phyloP scores from a whole-genome alignment of 1,140 invertebrate species.

The Drosophila prosaltans region DNA sequence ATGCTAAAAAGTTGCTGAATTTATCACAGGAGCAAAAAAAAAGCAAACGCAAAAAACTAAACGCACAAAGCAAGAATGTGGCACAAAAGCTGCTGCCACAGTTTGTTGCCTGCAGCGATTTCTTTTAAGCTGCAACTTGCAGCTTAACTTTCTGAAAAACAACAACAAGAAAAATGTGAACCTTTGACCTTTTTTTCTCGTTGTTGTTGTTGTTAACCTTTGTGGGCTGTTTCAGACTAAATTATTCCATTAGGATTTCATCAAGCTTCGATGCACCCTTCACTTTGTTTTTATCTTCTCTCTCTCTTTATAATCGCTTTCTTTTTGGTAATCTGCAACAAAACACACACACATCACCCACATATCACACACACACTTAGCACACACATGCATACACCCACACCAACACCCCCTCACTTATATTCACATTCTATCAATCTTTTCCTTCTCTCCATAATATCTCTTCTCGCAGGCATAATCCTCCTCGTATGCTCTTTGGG shows the following conservation, averaged over 20 bases:
- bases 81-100: slow-evolving; percentile 45
- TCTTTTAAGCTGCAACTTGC: slow-evolving; percentile 40
- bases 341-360: slow-evolving; percentile 17
- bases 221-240: slow-evolving; percentile 30
- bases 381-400: slow-evolving; percentile 1
- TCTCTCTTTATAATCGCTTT: slow-evolving; percentile 7
- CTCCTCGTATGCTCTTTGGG: background rate
- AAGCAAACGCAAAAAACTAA: background rate
- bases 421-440: slow-evolving; percentile 42
- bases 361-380: background rate
- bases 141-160: slow-evolving; percentile 9
- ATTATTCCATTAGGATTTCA: slow-evolving; percentile 62
- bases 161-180: background rate
- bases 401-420: too few species aligned
- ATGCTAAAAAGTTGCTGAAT: slow-evolving; percentile 23
- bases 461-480: slow-evolving; percentile 12
- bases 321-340: slow-evolving; percentile 53
- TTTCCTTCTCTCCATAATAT: slow-evolving; percentile 37
- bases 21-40: slow-evolving; percentile 9
- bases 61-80: slow-evolving; percentile 46
- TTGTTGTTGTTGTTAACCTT: slow-evolving; percentile 16
- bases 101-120: background rate
- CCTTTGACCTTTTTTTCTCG: slow-evolving; percentile 22
- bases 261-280: slow-evolving; percentile 33
- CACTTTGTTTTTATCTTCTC: slow-evolving; percentile 12